Conservation (phyloP, 1,140 invertebrate genomes). For the Drosophila tani region DNA sequence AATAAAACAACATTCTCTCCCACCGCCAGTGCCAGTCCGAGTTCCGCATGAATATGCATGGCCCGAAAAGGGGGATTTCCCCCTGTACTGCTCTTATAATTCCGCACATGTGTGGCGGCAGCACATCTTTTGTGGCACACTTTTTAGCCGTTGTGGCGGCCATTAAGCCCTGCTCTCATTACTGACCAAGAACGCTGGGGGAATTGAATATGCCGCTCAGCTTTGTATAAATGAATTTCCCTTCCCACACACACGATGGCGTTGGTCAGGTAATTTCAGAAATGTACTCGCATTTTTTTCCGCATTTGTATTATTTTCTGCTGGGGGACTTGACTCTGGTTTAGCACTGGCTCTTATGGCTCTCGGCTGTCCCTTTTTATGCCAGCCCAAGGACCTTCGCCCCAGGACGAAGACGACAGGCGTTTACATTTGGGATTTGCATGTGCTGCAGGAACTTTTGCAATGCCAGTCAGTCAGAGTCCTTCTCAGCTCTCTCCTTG, state of each 20-base stretch:
- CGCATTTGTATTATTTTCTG: conserved; percentile 19
- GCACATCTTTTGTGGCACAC: conserved; percentile 39
- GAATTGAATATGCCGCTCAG: conserved; percentile 50
- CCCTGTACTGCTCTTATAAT: conserved; percentile 5
- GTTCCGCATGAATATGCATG: conserved; percentile 64
- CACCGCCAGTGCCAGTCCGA: neutral
- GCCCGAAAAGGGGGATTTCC: neutral
- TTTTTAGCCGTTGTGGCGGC: conserved; percentile 33
- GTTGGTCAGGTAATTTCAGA: conserved; percentile 75
- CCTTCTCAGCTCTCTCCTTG: neutral
- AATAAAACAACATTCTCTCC: conserved; percentile 42
- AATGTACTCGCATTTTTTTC: conserved; percentile 49
- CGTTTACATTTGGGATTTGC: conserved; percentile 82
- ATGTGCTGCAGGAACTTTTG: conserved; percentile 67
- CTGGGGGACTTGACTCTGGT: conserved; percentile 64
- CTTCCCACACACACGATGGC: conserved; percentile 2
- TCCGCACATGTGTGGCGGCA: conserved; percentile 21
- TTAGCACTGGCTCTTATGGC: conserved; percentile 63
- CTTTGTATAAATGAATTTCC: conserved; percentile 25
- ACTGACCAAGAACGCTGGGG: conserved; percentile 45
- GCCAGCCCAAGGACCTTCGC: conserved; percentile 48
- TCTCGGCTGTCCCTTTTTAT: conserved; percentile 68
- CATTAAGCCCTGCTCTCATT: conserved; percentile 43
- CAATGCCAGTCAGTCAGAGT: conserved; percentile 15
- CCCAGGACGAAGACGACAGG: conserved; percentile 53